Conservation (phyloP, 2,888 invertebrate genomes). For the Phania funesta region DNA sequence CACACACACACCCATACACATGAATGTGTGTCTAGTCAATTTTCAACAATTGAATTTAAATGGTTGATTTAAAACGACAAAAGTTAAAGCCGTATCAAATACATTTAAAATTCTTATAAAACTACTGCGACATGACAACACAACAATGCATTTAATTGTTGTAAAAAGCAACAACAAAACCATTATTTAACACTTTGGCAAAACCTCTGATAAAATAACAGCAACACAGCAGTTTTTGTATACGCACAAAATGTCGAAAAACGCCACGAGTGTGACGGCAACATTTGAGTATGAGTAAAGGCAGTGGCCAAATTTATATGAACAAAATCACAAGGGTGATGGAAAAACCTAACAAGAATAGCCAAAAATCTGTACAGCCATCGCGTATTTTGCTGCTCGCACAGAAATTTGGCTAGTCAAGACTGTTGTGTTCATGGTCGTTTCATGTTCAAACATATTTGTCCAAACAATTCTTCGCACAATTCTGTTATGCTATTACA, state of each 20-base stretch:
- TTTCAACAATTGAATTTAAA: background rate
- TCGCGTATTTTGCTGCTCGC: too few relatives aligned
- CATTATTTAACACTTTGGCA: background rate
- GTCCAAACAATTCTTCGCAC: too few relatives aligned
- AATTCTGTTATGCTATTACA: too few relatives aligned
- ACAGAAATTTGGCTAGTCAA: too few relatives aligned
- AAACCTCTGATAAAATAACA: background rate
- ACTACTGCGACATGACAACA: constrained; percentile 51
- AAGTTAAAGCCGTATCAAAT: constrained; percentile 21
- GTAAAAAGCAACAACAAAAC: background rate
- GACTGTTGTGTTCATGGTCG: too few relatives aligned
- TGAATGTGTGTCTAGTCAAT: background rate
- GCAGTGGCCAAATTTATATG: background rate
- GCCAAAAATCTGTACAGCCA: too few relatives aligned
- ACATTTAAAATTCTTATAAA: constrained; percentile 23
- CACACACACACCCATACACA: background rate
- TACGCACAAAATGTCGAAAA: constrained; percentile 28
- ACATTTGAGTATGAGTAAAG: background rate
- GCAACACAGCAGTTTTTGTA: constrained; percentile 11
- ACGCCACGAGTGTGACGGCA: background rate
- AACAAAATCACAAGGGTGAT: background rate
- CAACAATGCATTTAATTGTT: constrained; percentile 37
- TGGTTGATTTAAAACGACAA: constrained; percentile 28
- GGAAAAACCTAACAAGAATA: background rate
- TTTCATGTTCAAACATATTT: too few relatives aligned